Evolutionary conservation across 2,113 vertebrate species (phyloP), one percentile per base, ranked within the genome.

Genomic region (Eulemur macaco): DNA sequence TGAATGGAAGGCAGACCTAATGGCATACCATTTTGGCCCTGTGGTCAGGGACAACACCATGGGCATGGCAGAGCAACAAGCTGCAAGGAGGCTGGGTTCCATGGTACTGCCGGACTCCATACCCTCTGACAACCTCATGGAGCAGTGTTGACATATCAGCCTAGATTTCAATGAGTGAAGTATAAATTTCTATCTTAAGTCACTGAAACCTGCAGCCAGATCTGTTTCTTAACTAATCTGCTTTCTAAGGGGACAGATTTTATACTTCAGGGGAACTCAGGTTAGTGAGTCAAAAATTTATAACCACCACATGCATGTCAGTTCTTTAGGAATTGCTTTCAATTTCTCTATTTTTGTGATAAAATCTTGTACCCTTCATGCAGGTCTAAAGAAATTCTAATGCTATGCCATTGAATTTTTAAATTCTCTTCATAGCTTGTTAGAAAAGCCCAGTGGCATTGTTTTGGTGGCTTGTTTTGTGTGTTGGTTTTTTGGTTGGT

Each of bases 211-310:
- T 92, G 8, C n/a, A 90, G 18, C 54, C 54, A 76, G n/a, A 60
- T 90, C 34, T 86, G 3, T 90, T 92, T 91, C 50, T 91, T 90
- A 77, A 87, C 14, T 34, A 80, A 68, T 73, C 13, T 34, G 63
- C 12, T 90, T 94, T 90, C 71, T 74, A 83, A 82, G 25, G 56
- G 54, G 37, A 82, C 60, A 89, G 47, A 82, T 42, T 95, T 96
- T 31, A n/a, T 89, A 88, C 52, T 42, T 74, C 39, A 91, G 18
- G 69, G 27, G 17, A 69, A 17, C 66, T 95, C 50, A 73, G 63
- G 45, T 92, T 96, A 86, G 68, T 90, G 85, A 86, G 29, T 94
- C 39, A 86, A 86, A 89, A 83, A 71, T 77, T 92, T 34, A 34
- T 82, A 69, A 54, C 52, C 27, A 64, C 31, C 1, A 71, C 56